A percentile compares a stretch with the other conserved stretches of the same genome.
Conservation (phyloP, 2,113 vertebrate genomes). For the Manacus vitellinus region DNA sequence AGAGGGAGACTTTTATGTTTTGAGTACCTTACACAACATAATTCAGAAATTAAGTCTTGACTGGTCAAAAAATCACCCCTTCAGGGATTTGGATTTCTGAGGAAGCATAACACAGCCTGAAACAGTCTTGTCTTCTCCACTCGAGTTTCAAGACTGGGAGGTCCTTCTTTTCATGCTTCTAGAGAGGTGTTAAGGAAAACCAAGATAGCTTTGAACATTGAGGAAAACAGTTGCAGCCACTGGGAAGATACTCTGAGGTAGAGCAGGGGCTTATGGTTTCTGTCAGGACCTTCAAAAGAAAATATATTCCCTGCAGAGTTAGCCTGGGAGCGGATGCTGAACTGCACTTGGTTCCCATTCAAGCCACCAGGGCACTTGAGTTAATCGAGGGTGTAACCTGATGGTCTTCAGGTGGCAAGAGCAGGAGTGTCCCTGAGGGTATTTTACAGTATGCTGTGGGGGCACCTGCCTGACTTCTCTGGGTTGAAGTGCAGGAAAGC, state of each 20-base stretch:
- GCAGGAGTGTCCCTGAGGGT: not conserved
- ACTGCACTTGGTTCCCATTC: not conserved
- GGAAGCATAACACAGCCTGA: not conserved
- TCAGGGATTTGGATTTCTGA: not conserved
- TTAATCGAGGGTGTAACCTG: not conserved
- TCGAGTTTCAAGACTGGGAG: not conserved
- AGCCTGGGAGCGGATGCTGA: not conserved
- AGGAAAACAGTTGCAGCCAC: not conserved
- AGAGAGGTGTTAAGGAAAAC: not conserved
- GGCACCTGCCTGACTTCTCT: not conserved
- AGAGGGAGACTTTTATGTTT: not conserved
- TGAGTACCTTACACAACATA: not conserved
- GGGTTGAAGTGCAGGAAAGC: not conserved
- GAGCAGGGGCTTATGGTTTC: not conserved
- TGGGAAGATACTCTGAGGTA: not conserved
- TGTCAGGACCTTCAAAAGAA: not conserved
- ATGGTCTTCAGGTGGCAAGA: not conserved
- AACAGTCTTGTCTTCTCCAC: not conserved
- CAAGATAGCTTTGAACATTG: not conserved
- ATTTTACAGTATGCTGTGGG: not conserved
- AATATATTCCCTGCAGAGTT: not conserved
- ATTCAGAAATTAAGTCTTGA: slow-evolving; percentile 8
- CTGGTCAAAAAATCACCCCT: not conserved
- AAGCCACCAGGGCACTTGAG: not conserved
- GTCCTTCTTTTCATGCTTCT: not conserved